Conservation (phyloP, 2,888 invertebrate genomes). For the Isotomurus palustris region DNA sequence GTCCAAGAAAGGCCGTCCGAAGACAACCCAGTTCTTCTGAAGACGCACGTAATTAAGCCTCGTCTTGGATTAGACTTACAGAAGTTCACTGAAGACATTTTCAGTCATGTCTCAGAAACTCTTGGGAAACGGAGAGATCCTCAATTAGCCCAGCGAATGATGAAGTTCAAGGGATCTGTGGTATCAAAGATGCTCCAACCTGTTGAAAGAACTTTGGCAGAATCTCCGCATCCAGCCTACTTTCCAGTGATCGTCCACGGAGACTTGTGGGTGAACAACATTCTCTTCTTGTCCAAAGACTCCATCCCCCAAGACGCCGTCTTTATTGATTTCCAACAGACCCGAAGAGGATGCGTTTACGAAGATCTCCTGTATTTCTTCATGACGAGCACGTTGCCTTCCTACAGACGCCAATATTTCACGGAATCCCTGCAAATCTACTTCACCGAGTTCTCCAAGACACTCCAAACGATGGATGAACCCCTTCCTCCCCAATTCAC, state of each 20-base stretch:
- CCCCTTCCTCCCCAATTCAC: constrained; percentile 7
- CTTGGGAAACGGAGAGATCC: neutral
- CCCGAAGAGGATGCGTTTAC: constrained; percentile 30
- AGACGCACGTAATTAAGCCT: neutral
- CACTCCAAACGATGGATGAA: neutral
- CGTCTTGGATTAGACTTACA: neutral
- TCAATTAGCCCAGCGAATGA: neutral
- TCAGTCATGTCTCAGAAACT: neutral
- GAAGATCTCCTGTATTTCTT: constrained; percentile 39
- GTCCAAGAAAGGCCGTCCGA: too few species aligned
- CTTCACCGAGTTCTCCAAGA: neutral
- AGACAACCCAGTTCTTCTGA: neutral
- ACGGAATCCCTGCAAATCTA: constrained; percentile 11
- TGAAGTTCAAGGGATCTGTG: neutral
- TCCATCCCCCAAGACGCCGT: constrained; percentile 12
- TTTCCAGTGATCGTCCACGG: constrained; percentile 38
- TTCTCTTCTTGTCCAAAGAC: constrained; percentile 28
- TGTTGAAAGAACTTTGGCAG: neutral
- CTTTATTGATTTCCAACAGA: constrained; percentile 40
- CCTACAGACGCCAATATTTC: constrained; percentile 29
- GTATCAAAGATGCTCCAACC: neutral
- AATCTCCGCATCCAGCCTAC: too few species aligned
- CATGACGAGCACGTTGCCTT: constrained; percentile 31
- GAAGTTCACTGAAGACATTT: neutral
- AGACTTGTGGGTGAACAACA: constrained; percentile 41